phyloP scores from a whole-genome alignment of 2,797 vertebrate genomes.

The Gobionotothen gibberifrons region DNA sequence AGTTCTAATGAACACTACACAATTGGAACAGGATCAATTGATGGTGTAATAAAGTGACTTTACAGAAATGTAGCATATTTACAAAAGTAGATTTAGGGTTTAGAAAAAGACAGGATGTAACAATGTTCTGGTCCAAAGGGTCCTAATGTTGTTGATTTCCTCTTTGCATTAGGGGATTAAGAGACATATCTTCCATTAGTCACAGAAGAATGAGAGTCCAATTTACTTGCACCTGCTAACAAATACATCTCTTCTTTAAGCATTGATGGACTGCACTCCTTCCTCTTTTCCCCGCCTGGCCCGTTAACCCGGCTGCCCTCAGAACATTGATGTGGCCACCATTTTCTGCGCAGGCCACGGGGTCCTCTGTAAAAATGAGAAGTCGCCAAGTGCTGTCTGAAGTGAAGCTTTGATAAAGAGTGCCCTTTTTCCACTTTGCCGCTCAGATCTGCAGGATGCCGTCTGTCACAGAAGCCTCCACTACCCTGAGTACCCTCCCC shows the following conservation, averaged over 20 bases:
- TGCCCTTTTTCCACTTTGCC: constrained; percentile 67
- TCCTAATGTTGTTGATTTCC: constrained; percentile 33
- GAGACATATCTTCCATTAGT: constrained; percentile 49
- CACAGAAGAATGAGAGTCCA: constrained; percentile 42
- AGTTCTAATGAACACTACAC: neutral
- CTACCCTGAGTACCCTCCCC: neutral
- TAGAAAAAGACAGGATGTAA: neutral
- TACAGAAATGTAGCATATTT: neutral
- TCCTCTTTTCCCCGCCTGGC: constrained; percentile 13
- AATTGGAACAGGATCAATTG: neutral
- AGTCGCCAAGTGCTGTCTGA: constrained; percentile 65
- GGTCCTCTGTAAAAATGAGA: constrained; percentile 63
- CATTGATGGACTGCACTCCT: constrained; percentile 47
- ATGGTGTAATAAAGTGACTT: neutral
- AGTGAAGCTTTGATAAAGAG: constrained; percentile 73
- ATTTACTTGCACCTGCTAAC: constrained; percentile 47
- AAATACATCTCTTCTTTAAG: constrained; percentile 35
- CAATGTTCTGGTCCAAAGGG: constrained; percentile 23
- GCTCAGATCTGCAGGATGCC: constrained; percentile 70
- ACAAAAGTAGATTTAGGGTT: neutral
- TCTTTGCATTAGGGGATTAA: constrained; percentile 56
- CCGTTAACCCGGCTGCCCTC: constrained; percentile 54
- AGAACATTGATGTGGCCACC: constrained; percentile 56
- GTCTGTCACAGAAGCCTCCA: constrained; percentile 47
- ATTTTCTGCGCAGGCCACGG: constrained; percentile 42